phyloP scores from a whole-genome alignment of 2,888 invertebrate species.

The Heteromurus nitidus region DNA sequence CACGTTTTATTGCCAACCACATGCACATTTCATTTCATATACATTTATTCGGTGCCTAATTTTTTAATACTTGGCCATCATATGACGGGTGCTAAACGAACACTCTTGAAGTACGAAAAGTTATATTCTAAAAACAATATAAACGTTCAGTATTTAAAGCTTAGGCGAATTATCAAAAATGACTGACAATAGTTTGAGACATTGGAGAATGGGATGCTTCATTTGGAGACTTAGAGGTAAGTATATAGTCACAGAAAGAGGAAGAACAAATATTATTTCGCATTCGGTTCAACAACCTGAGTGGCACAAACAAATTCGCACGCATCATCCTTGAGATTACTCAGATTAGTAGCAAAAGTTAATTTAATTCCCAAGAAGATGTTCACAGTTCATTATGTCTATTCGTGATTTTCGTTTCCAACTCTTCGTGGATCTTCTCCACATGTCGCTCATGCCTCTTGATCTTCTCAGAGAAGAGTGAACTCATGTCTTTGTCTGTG shows the following conservation, averaged over 20 bases:
- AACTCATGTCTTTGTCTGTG: conserved; percentile 72
- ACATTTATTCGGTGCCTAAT: neutral
- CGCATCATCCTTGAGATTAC: too few relatives aligned
- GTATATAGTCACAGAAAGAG: neutral
- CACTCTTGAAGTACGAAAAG: too few relatives aligned
- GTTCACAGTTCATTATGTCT: conserved; percentile 84
- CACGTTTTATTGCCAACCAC: neutral
- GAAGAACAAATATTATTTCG: neutral
- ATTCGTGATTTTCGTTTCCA: conserved; percentile 85
- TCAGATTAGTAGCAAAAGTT: too few relatives aligned
- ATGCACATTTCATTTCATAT: neutral
- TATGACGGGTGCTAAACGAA: too few relatives aligned
- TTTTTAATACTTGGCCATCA: neutral
- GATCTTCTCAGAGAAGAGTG: conserved; percentile 83
- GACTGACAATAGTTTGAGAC: too few relatives aligned
- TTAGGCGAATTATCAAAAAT: too few relatives aligned
- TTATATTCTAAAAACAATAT: too few relatives aligned
- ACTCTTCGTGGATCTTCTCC: conserved; percentile 87
- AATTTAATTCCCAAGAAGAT: neutral
- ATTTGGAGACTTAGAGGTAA: neutral
- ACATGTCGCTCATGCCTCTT: conserved; percentile 90
- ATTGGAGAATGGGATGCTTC: neutral
- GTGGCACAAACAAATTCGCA: too few relatives aligned
- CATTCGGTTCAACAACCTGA: too few relatives aligned
- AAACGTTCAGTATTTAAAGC: too few relatives aligned